Evolutionary conservation across 2,888 invertebrate species (phyloP).

Genomic region (Caenorhabditis wallacei): DNA sequence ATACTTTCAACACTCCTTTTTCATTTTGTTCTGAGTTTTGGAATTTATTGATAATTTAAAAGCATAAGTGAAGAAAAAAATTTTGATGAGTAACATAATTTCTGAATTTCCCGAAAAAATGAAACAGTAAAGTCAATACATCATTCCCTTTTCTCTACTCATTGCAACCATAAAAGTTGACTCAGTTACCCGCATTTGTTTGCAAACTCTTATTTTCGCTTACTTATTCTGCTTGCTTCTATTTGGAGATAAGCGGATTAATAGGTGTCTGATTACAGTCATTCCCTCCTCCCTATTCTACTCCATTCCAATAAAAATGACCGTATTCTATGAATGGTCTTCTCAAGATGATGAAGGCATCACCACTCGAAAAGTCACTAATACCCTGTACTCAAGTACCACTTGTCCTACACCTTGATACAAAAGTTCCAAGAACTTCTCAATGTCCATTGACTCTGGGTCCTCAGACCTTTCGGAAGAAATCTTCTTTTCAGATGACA

Average conservation of each 20-base stretch:
- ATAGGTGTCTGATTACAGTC: constrained; percentile 58
- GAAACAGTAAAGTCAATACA: too few species aligned
- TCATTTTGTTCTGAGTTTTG: not conserved
- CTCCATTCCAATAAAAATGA: constrained; percentile 33
- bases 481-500: constrained; percentile 3
- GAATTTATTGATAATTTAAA: not conserved
- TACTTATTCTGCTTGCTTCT: constrained; percentile 11
- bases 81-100: too few species aligned
- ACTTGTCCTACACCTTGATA: constrained; percentile 65
- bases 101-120: too few species aligned
- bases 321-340: constrained; percentile 23
- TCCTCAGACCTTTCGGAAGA: not conserved
- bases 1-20: not conserved
- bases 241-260: constrained; percentile 17
- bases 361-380: constrained; percentile 63
- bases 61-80: not conserved
- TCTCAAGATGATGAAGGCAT: constrained; percentile 42
- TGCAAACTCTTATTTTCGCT: constrained; percentile 23
- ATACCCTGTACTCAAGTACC: constrained; percentile 60
- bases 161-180: not conserved
- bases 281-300: constrained; percentile 26
- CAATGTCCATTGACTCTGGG: constrained; percentile 14
- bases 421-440: constrained; percentile 53
- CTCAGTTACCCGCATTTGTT: constrained; percentile 7
- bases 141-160: too few species aligned